phyloP scores from a whole-genome alignment of 2,113 vertebrate genomes.

The Haplochromis burtoni region DNA sequence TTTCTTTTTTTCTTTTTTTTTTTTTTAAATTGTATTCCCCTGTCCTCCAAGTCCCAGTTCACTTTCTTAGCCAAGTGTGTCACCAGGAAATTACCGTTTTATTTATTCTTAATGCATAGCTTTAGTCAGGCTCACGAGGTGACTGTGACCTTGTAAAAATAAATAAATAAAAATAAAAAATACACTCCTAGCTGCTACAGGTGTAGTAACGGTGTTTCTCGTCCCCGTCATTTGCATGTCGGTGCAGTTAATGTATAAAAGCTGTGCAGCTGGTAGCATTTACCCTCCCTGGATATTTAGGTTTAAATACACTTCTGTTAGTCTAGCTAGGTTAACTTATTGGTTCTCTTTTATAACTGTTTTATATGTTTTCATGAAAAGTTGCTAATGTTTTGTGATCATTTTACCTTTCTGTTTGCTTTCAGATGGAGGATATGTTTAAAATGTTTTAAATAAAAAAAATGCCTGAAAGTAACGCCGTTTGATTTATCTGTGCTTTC shows the following conservation, averaged over 20 bases:
- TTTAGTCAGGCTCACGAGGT: conserved; percentile 20
- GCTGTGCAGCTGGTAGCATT: conserved; percentile 56
- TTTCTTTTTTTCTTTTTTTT: not conserved
- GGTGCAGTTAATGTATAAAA: conserved; percentile 28
- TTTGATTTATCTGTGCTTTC: not conserved
- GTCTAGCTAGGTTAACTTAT: conserved; percentile 10
- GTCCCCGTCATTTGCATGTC: conserved; percentile 55
- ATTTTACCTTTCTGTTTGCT: conserved; percentile 46
- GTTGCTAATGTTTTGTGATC: conserved; percentile 41
- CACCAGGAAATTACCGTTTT: not conserved
- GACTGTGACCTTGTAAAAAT: conserved; percentile 3
- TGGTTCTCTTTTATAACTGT: conserved; percentile 39
- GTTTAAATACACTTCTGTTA: not conserved
- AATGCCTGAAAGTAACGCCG: conserved; percentile 22
- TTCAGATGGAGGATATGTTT: conserved; percentile 56
- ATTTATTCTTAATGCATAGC: conserved; percentile 3
- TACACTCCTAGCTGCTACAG: conserved; percentile 15
- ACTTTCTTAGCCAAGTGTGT: not conserved
- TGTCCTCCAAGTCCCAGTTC: not conserved
- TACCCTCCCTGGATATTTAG: conserved; percentile 16
- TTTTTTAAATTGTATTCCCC: not conserved
- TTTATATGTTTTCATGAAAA: conserved; percentile 48
- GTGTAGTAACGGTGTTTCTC: conserved; percentile 31
- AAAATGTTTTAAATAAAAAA: conserved; percentile 32
- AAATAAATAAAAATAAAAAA: not conserved